Percentiles rank a stretch among this genome's conserved stretches.
Evolutionary conservation across 2,797 vertebrate species (phyloP).

Genomic region (Nyctalus aviator): DNA sequence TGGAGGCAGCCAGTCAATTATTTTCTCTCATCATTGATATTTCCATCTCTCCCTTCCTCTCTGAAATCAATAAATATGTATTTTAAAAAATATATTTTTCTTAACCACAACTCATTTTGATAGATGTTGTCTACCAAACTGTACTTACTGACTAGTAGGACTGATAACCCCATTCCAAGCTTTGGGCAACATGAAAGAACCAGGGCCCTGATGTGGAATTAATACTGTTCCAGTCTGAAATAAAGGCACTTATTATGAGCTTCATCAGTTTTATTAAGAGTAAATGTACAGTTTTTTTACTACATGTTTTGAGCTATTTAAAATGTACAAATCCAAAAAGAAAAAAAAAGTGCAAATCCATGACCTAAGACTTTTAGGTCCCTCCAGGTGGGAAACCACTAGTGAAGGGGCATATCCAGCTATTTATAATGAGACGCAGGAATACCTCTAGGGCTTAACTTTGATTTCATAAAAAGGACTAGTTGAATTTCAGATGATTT

Average conservation of each 20-base stretch:
- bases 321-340: neutral
- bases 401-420: neutral
- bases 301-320: slow-evolving; percentile 48
- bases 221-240: neutral
- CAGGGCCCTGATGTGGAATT: neutral
- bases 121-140: neutral
- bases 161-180: neutral
- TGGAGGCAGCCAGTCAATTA: too few relatives aligned
- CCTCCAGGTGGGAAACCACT: neutral
- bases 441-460: neutral
- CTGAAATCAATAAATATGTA: too few relatives aligned
- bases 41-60: too few relatives aligned
- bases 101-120: neutral
- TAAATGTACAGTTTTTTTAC: slow-evolving; percentile 16
- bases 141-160: neutral
- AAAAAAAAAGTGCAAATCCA: neutral
- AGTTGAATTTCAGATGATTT: neutral
- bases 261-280: slow-evolving; percentile 26
- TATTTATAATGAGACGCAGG: neutral
- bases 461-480: neutral
- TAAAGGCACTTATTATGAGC: neutral
- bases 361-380: neutral
- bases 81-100: neutral
- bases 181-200: neutral
- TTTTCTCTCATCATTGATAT: too few relatives aligned